These are phyloP conservation scores for Microtus oregoni DNA, from an alignment of 2,113 vertebrate genomes.

Conservation along the genomic window DNA sequence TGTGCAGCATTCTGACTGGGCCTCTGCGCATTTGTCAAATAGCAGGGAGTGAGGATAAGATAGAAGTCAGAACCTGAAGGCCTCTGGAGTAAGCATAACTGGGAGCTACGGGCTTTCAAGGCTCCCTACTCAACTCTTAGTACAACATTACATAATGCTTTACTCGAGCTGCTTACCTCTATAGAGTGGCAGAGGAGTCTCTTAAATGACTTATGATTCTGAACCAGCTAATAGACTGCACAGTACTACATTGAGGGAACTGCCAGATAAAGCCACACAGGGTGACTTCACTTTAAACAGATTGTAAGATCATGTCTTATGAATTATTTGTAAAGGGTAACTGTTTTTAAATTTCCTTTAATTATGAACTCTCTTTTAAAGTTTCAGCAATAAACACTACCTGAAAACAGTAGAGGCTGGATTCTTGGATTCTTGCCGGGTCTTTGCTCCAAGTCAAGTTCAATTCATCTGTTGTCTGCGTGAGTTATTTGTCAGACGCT, in stretches of 20 bases:
- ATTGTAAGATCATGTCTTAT: background rate
- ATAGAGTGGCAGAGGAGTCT: background rate
- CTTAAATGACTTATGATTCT: background rate
- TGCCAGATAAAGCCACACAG: background rate
- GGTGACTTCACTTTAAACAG: background rate
- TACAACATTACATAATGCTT: background rate
- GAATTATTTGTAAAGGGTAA: background rate
- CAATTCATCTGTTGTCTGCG: background rate
- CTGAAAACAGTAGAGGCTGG: conserved; percentile 5
- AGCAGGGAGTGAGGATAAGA: background rate
- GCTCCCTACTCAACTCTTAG: background rate
- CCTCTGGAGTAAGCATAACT: background rate
- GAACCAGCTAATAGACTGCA: background rate
- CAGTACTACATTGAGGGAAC: rapidly evolving
- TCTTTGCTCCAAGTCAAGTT: background rate
- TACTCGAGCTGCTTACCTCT: background rate
- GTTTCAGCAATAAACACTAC: background rate
- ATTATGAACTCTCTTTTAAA: background rate
- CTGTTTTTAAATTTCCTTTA: conserved; percentile 26
- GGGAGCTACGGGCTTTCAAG: background rate
- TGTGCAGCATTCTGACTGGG: background rate
- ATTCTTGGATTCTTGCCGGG: background rate
- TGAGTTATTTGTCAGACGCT: background rate
- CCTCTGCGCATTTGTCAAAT: background rate
- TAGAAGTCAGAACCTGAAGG: background rate